These are phyloP conservation scores for Drosophila erecta DNA, from an alignment of 1,140 invertebrate species.

Conservation along the genomic window DNA sequence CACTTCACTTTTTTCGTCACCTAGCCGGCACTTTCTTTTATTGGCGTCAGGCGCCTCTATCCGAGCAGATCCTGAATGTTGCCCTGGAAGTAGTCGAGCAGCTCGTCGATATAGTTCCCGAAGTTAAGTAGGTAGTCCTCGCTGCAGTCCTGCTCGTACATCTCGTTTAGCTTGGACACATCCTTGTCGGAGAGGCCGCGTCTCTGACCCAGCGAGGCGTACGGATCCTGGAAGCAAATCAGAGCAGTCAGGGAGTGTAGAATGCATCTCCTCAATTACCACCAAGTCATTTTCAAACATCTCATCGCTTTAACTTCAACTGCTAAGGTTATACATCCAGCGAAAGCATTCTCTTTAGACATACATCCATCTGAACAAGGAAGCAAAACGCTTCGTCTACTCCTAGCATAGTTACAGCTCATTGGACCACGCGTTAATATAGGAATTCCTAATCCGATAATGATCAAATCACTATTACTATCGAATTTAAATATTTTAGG, in stretches of 20 bases:
- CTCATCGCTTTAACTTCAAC: neutral
- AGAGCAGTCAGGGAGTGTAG: neutral
- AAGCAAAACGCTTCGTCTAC: neutral
- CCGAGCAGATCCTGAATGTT: slow-evolving; percentile 65
- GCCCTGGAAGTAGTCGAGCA: slow-evolving; percentile 77
- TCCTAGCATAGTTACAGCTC: neutral
- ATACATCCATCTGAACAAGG: neutral
- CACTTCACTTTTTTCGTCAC: slow-evolving; percentile 85
- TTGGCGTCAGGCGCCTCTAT: slow-evolving; percentile 35
- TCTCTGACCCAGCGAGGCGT: slow-evolving; percentile 87
- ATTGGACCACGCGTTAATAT: neutral
- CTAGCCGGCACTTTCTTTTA: slow-evolving; percentile 36
- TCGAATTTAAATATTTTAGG: slow-evolving; percentile 2
- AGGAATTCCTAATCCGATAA: neutral
- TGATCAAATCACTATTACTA: neutral
- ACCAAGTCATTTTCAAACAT: neutral
- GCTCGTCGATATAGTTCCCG: slow-evolving; percentile 65
- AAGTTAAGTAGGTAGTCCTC: slow-evolving; percentile 58
- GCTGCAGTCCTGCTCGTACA: slow-evolving; percentile 87
- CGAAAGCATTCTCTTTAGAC: neutral
- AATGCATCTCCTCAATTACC: neutral
- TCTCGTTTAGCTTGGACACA: slow-evolving; percentile 87
- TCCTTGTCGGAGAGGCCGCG: slow-evolving; percentile 88
- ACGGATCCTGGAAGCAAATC: slow-evolving; percentile 58
- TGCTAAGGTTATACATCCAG: neutral